Conservation (phyloP, 2,888 invertebrate species). For the Schizaphis graminum region DNA sequence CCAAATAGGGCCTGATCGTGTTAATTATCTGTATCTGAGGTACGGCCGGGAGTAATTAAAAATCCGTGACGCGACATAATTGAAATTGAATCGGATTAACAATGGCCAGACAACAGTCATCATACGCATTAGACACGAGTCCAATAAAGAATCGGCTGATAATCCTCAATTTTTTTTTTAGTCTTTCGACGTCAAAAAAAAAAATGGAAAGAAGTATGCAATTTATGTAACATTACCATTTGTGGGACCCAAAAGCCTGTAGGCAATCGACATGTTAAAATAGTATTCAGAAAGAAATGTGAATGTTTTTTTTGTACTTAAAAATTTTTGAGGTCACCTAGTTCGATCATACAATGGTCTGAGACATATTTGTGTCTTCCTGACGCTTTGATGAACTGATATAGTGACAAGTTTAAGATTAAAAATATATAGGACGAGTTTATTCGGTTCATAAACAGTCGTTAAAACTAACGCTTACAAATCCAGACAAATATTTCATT, state of each 20-base stretch:
- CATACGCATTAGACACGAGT: slow-evolving; percentile 39
- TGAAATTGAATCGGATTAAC: slow-evolving; percentile 57
- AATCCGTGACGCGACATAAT: slow-evolving; percentile 60
- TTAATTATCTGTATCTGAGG: slow-evolving; percentile 43
- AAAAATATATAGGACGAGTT: slow-evolving; percentile 50
- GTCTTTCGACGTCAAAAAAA: slow-evolving; percentile 37
- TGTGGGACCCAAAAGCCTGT: slow-evolving; percentile 51
- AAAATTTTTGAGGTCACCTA: slow-evolving; percentile 59
- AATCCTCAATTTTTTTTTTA: slow-evolving; percentile 4
- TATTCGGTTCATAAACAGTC: slow-evolving; percentile 17
- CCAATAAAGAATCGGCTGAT: slow-evolving; percentile 48
- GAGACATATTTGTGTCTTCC: slow-evolving; percentile 45
- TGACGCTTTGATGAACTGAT: slow-evolving; percentile 37
- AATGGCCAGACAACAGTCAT: slow-evolving; percentile 32
- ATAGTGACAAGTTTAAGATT: slow-evolving; percentile 37
- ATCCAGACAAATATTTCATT: slow-evolving; percentile 30
- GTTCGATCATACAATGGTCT: slow-evolving; percentile 44
- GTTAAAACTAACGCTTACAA: slow-evolving; percentile 14
- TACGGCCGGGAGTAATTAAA: slow-evolving; percentile 60
- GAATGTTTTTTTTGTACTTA: slow-evolving; percentile 21
- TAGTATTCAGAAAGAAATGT: slow-evolving; percentile 31
- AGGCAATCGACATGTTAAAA: slow-evolving; percentile 52
- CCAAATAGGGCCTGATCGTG: slow-evolving; percentile 62
- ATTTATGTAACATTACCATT: slow-evolving; percentile 63
- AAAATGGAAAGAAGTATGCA: slow-evolving; percentile 46